Evolutionary conservation across 2,888 invertebrate species (phyloP).

Genomic region (Physocephala rufipes): DNA sequence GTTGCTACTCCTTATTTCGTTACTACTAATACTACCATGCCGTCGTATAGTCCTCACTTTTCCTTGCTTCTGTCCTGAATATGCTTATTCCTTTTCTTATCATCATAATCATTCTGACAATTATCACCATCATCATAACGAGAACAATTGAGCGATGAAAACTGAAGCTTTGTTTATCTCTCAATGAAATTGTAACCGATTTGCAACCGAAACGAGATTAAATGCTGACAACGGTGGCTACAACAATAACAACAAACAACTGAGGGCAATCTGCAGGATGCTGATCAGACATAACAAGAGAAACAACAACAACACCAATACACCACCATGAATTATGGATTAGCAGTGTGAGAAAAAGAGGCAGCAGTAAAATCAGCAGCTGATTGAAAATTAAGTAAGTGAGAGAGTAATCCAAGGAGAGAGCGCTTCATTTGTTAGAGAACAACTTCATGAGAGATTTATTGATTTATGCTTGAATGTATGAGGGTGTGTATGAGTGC

Average conservation of each 20-base stretch:
- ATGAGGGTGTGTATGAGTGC: slow-evolving; percentile 4
- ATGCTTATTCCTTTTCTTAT: background rate
- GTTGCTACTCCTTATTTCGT: background rate
- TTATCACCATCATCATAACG: slow-evolving; percentile 23
- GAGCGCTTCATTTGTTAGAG: slow-evolving; percentile 8
- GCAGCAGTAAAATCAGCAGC: background rate
- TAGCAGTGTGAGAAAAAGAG: background rate
- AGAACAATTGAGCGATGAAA: slow-evolving; percentile 36
- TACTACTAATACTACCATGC: background rate
- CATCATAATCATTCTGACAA: slow-evolving; percentile 20
- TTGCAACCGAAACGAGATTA: slow-evolving; percentile 62
- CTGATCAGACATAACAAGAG: slow-evolving; percentile 9
- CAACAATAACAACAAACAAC: slow-evolving; percentile 32
- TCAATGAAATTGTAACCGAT: slow-evolving; percentile 62
- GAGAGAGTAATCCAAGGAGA: background rate
- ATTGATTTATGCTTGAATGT: background rate
- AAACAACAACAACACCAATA: background rate
- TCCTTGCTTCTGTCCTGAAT: background rate
- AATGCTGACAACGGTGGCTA: slow-evolving; percentile 56
- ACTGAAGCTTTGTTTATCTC: slow-evolving; percentile 49
- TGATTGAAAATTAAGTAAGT: slow-evolving; percentile 19
- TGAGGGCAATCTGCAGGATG: slow-evolving; percentile 39
- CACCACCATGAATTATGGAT: slow-evolving; percentile 1
- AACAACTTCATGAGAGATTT: background rate
- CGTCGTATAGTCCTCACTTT: background rate